phyloP scores from a whole-genome alignment of 64 coral and sea anemone genomes.

The Montipora efflorescens region DNA sequence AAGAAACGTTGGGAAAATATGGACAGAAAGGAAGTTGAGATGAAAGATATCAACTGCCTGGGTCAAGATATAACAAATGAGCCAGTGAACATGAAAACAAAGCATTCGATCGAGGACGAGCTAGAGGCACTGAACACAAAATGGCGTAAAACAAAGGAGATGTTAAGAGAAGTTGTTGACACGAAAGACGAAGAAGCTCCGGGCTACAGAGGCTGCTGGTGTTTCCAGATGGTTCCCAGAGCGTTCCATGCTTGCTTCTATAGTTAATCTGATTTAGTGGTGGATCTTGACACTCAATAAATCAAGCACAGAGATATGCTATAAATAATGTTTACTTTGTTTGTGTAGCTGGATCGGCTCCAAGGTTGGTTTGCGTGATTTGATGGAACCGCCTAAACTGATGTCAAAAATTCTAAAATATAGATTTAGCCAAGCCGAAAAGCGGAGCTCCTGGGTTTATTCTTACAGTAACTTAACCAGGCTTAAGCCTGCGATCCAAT shows the following conservation, averaged over 20 bases:
- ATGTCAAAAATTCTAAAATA: too few relatives aligned
- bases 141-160: conserved; percentile 29
- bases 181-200: neutral
- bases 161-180: neutral
- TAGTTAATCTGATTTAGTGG: neutral
- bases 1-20: conserved; percentile 30
- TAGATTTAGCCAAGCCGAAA: too few relatives aligned
- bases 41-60: conserved; percentile 42
- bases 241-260: conserved; percentile 44
- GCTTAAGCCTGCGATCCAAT: too few relatives aligned
- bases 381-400: too few relatives aligned
- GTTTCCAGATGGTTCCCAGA: conserved; percentile 17
- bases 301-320: too few relatives aligned
- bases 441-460: too few relatives aligned
- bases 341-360: too few relatives aligned
- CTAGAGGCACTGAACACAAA: conserved; percentile 37
- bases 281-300: too few relatives aligned
- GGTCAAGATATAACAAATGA: conserved; percentile 48
- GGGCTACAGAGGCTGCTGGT: neutral
- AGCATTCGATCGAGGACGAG: conserved; percentile 3
- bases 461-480: too few relatives aligned
- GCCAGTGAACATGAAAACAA: neutral
- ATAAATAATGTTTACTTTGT: too few relatives aligned
- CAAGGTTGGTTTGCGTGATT: too few relatives aligned
- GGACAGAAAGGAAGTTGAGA: conserved; percentile 15